phyloP scores from a whole-genome alignment of 2,113 vertebrate genomes.

The Nyctereutes procyonoides region DNA sequence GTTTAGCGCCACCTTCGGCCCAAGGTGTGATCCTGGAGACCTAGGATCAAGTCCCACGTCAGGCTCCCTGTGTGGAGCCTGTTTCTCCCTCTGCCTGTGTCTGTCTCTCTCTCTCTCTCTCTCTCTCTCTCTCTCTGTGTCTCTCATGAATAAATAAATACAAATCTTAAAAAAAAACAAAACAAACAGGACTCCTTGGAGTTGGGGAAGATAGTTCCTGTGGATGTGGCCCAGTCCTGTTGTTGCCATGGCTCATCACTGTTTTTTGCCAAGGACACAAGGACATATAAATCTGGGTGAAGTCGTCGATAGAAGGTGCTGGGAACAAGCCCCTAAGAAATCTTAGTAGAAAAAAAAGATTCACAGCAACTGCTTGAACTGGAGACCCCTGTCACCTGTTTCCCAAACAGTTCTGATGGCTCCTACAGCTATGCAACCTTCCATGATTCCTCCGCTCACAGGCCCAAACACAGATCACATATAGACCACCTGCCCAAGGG shows the following conservation, averaged over 20 bases:
- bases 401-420: not conserved
- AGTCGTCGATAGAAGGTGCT: not conserved
- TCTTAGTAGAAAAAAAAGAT: not conserved
- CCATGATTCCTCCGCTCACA: not conserved
- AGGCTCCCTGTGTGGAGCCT: too few relatives aligned
- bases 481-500: rapidly evolving
- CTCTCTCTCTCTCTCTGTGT: too few relatives aligned
- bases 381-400: rapidly evolving
- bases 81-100: too few relatives aligned
- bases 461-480: not conserved
- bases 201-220: not conserved
- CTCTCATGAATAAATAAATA: too few relatives aligned
- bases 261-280: not conserved
- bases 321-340: not conserved
- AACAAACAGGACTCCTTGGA: not conserved
- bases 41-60: too few relatives aligned
- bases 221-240: not conserved
- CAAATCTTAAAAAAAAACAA: too few relatives aligned
- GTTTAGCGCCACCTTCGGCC: too few relatives aligned
- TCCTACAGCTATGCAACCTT: not conserved
- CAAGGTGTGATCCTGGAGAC: too few relatives aligned
- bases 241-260: not conserved
- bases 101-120: too few relatives aligned
- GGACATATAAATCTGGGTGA: rapidly evolving
- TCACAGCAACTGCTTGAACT: too few relatives aligned